phyloP scores from a whole-genome alignment of 1,140 invertebrate genomes.

The Anastatus disparis region DNA sequence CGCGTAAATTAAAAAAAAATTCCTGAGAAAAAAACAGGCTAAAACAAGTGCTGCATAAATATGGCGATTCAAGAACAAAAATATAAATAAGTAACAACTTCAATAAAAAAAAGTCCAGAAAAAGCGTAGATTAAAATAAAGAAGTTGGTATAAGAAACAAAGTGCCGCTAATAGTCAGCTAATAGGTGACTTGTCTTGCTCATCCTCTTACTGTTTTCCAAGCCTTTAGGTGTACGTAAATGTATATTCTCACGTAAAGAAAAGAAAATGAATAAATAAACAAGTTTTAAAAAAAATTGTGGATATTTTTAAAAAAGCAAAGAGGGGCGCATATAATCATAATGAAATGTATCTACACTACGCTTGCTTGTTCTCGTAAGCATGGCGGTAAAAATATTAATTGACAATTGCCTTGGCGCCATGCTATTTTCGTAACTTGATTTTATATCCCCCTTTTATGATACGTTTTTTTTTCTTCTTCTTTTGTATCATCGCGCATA shows the following conservation, averaged over 20 bases:
- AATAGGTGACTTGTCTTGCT: too few species aligned
- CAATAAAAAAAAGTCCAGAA: too few species aligned
- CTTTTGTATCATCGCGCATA: neutral
- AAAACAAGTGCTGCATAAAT: too few species aligned
- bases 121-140: too few species aligned
- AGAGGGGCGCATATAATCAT: conserved; percentile 55
- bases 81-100: too few species aligned
- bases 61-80: too few species aligned
- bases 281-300: too few species aligned
- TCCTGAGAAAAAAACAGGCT: too few species aligned
- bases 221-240: neutral
- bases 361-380: conserved; percentile 16
- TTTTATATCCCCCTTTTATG: neutral
- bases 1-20: too few species aligned
- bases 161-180: conserved; percentile 42
- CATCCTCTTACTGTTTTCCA: too few species aligned
- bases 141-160: neutral
- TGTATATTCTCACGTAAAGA: neutral
- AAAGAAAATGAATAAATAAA: neutral
- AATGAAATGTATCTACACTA: conserved; percentile 57
- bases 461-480: neutral
- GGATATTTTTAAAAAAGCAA: too few species aligned
- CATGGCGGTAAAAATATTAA: conserved; percentile 64
- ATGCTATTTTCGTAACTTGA: conserved; percentile 32
- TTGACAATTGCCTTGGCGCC: conserved; percentile 66